These are phyloP conservation scores for Lithobates sylvaticus DNA, from an alignment of 2,797 vertebrate genomes.

Conservation along the genomic window DNA sequence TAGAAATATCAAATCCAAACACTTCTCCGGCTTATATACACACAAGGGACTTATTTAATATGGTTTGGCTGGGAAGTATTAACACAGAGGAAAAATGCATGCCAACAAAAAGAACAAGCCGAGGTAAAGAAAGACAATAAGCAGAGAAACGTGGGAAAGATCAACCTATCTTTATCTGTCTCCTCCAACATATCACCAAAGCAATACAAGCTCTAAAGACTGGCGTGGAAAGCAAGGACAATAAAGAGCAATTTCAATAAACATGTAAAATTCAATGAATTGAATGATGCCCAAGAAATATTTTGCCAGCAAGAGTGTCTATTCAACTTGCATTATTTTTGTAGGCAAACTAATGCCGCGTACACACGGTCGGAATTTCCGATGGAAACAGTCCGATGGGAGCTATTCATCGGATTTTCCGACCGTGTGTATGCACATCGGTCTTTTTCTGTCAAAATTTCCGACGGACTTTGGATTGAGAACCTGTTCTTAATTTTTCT, in stretches of 20 bases:
- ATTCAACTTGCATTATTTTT: too few species aligned
- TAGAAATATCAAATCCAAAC: constrained; percentile 48
- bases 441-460: too few species aligned
- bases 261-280: neutral
- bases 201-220: neutral
- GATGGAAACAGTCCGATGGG: too few species aligned
- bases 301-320: too few species aligned
- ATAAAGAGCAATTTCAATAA: neutral
- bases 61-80: constrained; percentile 47
- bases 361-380: too few species aligned
- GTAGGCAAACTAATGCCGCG: too few species aligned
- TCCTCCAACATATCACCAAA: neutral
- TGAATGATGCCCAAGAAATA: too few species aligned
- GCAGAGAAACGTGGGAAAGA: constrained; percentile 30
- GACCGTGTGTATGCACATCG: too few species aligned
- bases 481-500: too few species aligned
- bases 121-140: constrained; percentile 7
- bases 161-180: neutral
- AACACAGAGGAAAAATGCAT: constrained; percentile 14
- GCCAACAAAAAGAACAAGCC: constrained; percentile 31
- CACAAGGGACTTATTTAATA: constrained; percentile 52
- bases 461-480: too few species aligned
- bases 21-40: constrained; percentile 35
- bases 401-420: too few species aligned
- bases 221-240: neutral